Conservation (phyloP, 2,888 invertebrate species). For the Archips xylosteana region DNA sequence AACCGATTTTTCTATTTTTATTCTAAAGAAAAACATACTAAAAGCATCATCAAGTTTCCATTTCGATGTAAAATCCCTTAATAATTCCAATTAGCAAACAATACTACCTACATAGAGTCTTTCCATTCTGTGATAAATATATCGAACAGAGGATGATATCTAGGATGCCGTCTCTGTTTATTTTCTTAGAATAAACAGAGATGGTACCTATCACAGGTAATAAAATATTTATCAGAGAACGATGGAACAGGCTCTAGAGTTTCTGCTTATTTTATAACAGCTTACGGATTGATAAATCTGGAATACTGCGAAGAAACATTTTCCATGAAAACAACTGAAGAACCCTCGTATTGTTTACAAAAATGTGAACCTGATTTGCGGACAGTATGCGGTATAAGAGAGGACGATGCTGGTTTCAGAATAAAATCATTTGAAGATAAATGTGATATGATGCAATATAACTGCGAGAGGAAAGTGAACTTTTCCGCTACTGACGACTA, state of each 20-base stretch:
- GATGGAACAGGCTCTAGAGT: not conserved
- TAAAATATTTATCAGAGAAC: too few relatives aligned
- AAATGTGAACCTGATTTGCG: conserved; percentile 20
- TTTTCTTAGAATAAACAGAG: too few relatives aligned
- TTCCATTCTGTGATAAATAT: too few relatives aligned
- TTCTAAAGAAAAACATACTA: too few relatives aligned
- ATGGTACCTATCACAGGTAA: too few relatives aligned
- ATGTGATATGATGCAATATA: conserved; percentile 62
- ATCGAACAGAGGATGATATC: too few relatives aligned
- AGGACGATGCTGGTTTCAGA: conserved; percentile 63
- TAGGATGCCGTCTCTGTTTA: too few relatives aligned
- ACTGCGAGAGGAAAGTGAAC: conserved; percentile 57
- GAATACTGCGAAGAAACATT: conserved; percentile 58
- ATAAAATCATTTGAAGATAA: conserved; percentile 61
- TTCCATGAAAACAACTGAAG: conserved; percentile 21
- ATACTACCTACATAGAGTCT: too few relatives aligned
- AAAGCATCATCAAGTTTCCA: too few relatives aligned
- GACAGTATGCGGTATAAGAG: conserved; percentile 62
- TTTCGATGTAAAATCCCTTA: not conserved
- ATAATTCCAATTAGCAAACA: too few relatives aligned
- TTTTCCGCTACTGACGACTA: conserved; percentile 60
- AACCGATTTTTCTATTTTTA: too few relatives aligned
- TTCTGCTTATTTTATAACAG: conserved; percentile 42
- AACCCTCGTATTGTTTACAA: not conserved
- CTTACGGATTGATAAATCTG: conserved; percentile 59